These are phyloP conservation scores for Proctacanthus coquilletti DNA, from an alignment of 1,140 invertebrate genomes.

Conservation along the genomic window DNA sequence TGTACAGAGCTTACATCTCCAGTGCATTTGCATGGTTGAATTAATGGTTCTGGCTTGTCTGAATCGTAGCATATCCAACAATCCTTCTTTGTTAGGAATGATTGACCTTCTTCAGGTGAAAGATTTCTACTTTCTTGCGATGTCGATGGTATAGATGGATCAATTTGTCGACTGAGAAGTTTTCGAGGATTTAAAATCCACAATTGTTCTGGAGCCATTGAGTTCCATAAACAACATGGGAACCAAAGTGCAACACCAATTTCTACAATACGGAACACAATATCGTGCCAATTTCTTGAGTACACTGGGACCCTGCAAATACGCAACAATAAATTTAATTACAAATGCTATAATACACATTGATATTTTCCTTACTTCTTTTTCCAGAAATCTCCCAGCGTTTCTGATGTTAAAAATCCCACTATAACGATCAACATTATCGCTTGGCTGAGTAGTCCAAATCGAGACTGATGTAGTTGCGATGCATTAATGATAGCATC, in stretches of 20 bases:
- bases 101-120: constrained; percentile 30
- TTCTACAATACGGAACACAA: constrained; percentile 80
- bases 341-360: not conserved
- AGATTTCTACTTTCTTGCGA: constrained; percentile 22
- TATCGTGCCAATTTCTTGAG: constrained; percentile 80
- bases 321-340: constrained; percentile 3
- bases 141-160: constrained; percentile 26
- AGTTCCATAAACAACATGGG: constrained; percentile 90
- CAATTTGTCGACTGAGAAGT: constrained; percentile 48
- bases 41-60: constrained; percentile 62
- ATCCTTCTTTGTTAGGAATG: constrained; percentile 41
- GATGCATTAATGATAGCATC: constrained; percentile 54
- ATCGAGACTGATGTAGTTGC: constrained; percentile 78
- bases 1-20: constrained; percentile 82
- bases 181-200: constrained; percentile 88
- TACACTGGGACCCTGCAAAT: constrained; percentile 61
- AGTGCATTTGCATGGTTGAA: constrained; percentile 78
- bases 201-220: constrained; percentile 81
- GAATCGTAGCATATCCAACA: constrained; percentile 92
- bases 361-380: constrained; percentile 48
- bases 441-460: constrained; percentile 77
- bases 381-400: constrained; percentile 82
- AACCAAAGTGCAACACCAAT: constrained; percentile 91
- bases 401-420: constrained; percentile 78
- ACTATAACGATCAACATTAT: constrained; percentile 71